phyloP scores from a whole-genome alignment of 2,888 invertebrate species.

The Panorpa germanica region DNA sequence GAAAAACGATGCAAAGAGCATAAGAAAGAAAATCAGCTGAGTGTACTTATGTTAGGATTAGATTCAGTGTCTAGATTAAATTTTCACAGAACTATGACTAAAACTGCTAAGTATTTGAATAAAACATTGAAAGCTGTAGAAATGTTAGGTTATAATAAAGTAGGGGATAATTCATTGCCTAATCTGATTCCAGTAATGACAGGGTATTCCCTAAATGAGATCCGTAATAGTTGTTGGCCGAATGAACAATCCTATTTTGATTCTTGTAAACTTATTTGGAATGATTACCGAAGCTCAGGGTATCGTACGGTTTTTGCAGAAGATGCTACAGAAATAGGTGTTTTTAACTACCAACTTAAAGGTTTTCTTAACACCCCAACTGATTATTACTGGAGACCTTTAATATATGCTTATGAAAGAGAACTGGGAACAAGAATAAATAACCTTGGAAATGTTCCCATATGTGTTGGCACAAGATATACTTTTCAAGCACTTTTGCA shows the following conservation, averaged over 20 bases:
- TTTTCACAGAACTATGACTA: conserved; percentile 37
- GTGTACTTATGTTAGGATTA: conserved; percentile 39
- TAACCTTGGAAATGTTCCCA: conserved; percentile 35
- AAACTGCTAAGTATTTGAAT: conserved; percentile 31
- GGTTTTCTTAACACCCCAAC: conserved; percentile 34
- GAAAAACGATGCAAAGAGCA: too few relatives aligned
- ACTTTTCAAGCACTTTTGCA: conserved; percentile 52
- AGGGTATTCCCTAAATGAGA: too few relatives aligned
- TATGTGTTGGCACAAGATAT: conserved; percentile 51
- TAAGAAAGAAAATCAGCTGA: too few relatives aligned
- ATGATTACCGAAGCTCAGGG: conserved; percentile 26
- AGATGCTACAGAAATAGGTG: conserved; percentile 27
- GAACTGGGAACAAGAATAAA: conserved; percentile 47
- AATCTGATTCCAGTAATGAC: conserved; percentile 43
- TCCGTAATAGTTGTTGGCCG: too few relatives aligned
- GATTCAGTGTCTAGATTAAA: conserved; percentile 46
- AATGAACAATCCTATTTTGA: too few relatives aligned
- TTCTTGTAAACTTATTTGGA: conserved; percentile 29
- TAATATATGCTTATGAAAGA: conserved; percentile 40
- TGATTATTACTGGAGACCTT: conserved; percentile 42
- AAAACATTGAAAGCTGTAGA: conserved; percentile 33
- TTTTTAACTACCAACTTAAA: conserved; percentile 32
- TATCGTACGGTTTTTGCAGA: conserved; percentile 30
- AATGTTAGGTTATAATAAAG: conserved; percentile 49
- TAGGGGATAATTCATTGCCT: conserved; percentile 56